phyloP scores from a whole-genome alignment of 2,113 vertebrate genomes.

The Carlito syrichta region DNA sequence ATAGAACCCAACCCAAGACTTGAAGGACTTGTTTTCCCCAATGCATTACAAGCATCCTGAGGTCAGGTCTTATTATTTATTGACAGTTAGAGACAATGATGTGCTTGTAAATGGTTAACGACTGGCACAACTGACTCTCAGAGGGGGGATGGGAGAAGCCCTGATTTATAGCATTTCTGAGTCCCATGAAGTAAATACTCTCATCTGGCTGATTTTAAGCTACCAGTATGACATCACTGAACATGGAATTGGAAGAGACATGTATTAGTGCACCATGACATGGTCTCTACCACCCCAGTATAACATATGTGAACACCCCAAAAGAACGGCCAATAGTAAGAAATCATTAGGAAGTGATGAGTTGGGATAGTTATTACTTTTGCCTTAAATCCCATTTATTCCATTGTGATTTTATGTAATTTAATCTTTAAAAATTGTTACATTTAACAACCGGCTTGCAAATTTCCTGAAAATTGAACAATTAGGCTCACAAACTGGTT shows the following conservation, averaged over 20 bases:
- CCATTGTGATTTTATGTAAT: background rate
- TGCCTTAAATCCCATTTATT: background rate
- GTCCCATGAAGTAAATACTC: background rate
- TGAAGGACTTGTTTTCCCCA: background rate
- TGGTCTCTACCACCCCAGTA: background rate
- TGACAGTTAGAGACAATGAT: background rate
- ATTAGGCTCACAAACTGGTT: background rate
- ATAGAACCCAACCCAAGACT: background rate
- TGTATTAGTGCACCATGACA: fast-evolving
- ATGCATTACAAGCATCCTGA: background rate
- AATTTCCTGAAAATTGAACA: background rate
- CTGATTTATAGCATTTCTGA: background rate
- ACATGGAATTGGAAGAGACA: background rate
- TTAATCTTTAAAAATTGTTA: background rate
- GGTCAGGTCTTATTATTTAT: background rate
- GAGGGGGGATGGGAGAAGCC: background rate
- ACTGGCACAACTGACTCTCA: background rate
- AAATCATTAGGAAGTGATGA: background rate
- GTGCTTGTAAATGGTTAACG: background rate
- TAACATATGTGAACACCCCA: background rate
- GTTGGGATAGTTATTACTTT: background rate
- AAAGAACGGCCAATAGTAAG: background rate
- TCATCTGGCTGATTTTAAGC: background rate
- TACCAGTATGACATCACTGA: background rate
- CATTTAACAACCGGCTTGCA: background rate